Conservation (phyloP, 2,888 invertebrate species). For the Ophion ventricosus region DNA sequence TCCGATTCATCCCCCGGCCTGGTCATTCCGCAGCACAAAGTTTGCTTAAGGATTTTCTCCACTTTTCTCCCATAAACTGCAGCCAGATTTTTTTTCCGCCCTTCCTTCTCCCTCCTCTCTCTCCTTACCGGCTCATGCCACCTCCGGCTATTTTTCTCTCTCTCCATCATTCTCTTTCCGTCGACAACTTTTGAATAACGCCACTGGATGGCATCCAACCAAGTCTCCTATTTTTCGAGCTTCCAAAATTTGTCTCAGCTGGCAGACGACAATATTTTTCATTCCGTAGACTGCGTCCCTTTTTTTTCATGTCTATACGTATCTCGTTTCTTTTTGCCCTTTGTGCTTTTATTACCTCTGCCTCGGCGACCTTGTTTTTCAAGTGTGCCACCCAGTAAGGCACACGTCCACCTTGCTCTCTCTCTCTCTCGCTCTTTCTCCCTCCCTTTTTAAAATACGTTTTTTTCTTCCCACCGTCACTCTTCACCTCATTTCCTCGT, state of each 20-base stretch:
- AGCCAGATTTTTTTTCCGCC: not conserved
- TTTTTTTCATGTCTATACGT: not conserved
- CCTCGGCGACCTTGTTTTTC: constrained; percentile 28
- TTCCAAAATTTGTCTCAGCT: not conserved
- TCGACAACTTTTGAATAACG: constrained; percentile 33
- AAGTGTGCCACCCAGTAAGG: not conserved
- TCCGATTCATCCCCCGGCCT: constrained; percentile 7
- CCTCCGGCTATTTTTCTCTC: not conserved
- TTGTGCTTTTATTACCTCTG: constrained; percentile 23
- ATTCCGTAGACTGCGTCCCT: not conserved
- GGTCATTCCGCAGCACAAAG: not conserved
- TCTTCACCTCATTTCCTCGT: constrained; percentile 50
- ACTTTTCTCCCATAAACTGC: constrained; percentile 14
- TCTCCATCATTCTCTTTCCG: not conserved
- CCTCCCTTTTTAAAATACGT: constrained; percentile 1
- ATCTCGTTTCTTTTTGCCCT: constrained; percentile 1
- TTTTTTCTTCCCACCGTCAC: constrained; percentile 29
- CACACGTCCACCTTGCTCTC: not conserved
- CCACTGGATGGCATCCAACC: not conserved
- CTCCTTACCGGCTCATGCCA: not conserved
- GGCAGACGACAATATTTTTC: constrained; percentile 23
- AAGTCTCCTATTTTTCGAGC: constrained; percentile 4
- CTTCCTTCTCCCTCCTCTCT: not conserved
- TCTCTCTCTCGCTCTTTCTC: not conserved
- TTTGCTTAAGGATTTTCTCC: constrained; percentile 16